phyloP scores from a whole-genome alignment of 2,888 invertebrate species.

The Drosophila longiperda region DNA sequence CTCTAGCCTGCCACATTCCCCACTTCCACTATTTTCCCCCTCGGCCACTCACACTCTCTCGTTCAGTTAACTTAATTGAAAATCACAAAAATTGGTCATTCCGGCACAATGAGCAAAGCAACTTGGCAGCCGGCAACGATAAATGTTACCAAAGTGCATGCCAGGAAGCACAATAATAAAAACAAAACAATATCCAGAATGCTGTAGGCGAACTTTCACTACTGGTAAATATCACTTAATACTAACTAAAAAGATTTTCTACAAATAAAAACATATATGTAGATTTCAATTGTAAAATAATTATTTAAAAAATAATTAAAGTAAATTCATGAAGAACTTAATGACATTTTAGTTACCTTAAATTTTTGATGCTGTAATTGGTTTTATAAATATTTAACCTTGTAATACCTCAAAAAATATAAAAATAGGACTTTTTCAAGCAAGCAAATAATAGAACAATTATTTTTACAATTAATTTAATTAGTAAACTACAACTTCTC shows the following conservation, averaged over 20 bases:
- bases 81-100: constrained; percentile 82
- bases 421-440: neutral
- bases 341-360: neutral
- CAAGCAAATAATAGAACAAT: neutral
- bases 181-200: constrained; percentile 16
- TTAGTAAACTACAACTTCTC: neutral
- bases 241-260: neutral
- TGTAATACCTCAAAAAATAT: neutral
- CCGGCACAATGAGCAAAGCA: constrained; percentile 77
- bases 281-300: neutral
- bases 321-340: neutral
- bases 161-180: constrained; percentile 30
- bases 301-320: neutral
- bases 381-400: neutral
- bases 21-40: neutral
- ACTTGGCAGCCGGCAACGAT: constrained; percentile 66
- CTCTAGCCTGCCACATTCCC: neutral
- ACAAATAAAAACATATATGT: neutral
- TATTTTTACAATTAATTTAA: neutral
- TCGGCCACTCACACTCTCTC: constrained; percentile 2
- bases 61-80: constrained; percentile 78
- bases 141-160: constrained; percentile 68
- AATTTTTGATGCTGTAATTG: neutral
- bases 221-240: neutral
- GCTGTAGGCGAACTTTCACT: neutral